phyloP scores from a whole-genome alignment of 2,888 invertebrate genomes.

The Patella depressa region DNA sequence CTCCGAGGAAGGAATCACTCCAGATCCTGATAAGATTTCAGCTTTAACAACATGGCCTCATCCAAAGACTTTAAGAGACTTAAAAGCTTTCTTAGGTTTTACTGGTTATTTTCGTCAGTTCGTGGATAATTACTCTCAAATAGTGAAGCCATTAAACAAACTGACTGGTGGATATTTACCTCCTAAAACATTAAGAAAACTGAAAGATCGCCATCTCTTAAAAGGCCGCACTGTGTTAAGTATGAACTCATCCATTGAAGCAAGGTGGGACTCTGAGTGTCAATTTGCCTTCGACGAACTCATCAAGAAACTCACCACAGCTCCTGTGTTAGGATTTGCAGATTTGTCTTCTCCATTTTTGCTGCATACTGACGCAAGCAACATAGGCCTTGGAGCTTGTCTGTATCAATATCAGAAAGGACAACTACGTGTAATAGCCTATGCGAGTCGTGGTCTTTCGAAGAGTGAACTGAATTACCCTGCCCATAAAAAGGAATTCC shows the following conservation, averaged over 20 bases:
- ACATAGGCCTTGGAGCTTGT: constrained; percentile 27
- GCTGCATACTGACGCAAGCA: neutral
- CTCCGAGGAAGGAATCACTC: neutral
- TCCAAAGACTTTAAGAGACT: neutral
- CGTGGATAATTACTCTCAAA: neutral
- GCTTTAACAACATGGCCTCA: neutral
- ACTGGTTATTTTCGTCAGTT: neutral
- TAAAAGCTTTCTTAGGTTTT: neutral
- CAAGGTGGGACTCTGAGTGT: neutral
- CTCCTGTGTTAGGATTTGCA: neutral
- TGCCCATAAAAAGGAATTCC: constrained; percentile 34
- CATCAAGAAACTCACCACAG: neutral
- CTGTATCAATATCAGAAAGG: constrained; percentile 31
- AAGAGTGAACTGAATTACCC: constrained; percentile 34
- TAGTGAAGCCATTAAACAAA: neutral
- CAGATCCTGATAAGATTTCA: constrained; percentile 9
- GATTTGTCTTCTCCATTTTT: neutral
- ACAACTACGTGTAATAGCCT: constrained; percentile 33
- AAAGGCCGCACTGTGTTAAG: neutral
- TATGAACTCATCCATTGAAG: constrained; percentile 1
- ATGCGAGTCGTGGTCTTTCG: constrained; percentile 35
- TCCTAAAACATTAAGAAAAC: neutral
- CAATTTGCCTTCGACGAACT: neutral
- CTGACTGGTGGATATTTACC: neutral
- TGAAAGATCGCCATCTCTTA: neutral